These are phyloP conservation scores for Lycocorax pyrrhopterus DNA, from an alignment of 2,113 vertebrate genomes.

Conservation along the genomic window DNA sequence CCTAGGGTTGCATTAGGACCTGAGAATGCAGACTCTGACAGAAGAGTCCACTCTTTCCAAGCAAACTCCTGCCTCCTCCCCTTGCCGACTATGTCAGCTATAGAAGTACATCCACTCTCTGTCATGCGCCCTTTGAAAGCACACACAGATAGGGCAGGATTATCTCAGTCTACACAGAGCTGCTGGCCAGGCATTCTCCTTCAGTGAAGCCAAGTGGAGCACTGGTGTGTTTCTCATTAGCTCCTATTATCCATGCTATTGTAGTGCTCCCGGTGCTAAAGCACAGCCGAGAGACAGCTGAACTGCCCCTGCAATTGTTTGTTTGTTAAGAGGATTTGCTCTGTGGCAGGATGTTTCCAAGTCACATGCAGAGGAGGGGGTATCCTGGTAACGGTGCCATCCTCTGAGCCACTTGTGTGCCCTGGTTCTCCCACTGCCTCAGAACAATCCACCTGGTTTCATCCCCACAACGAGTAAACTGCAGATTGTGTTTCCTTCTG, in stretches of 20 bases:
- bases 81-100: not conserved
- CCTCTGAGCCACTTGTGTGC: not conserved
- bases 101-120: rapidly evolving
- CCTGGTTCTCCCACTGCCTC: not conserved
- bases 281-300: not conserved
- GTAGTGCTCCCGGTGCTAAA: not conserved
- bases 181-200: not conserved
- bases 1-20: not conserved
- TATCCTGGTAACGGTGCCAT: not conserved
- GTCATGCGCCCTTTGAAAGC: not conserved
- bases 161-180: not conserved
- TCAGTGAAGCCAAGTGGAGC: not conserved
- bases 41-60: not conserved
- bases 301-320: not conserved
- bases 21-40: not conserved
- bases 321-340: constrained; percentile 13
- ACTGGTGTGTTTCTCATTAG: not conserved
- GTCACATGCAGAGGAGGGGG: not conserved
- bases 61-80: not conserved
- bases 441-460: not conserved
- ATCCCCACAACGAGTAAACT: not conserved
- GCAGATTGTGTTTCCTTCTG: not conserved
- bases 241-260: not conserved
- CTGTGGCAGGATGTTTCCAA: not conserved
- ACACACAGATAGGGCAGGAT: not conserved